Evolutionary conservation across 2,888 invertebrate species (phyloP).

Genomic region (Macaria notata): DNA sequence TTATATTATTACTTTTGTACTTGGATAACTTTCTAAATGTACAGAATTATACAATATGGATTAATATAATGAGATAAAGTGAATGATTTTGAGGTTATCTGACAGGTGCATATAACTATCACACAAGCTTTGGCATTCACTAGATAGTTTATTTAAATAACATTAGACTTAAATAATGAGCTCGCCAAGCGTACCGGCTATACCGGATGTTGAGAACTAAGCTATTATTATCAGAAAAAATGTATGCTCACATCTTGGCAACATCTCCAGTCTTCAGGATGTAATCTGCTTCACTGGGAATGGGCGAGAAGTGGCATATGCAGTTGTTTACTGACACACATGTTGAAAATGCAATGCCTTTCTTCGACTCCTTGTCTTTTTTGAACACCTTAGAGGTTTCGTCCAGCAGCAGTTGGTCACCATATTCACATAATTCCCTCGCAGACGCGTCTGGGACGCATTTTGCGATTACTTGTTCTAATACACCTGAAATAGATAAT

Average conservation of each 20-base stretch:
- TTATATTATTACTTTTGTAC: too few relatives aligned
- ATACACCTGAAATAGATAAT: slow-evolving; percentile 86
- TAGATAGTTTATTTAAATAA: too few relatives aligned
- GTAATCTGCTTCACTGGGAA: slow-evolving; percentile 95
- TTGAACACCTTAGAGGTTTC: slow-evolving; percentile 98
- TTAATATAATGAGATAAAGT: too few relatives aligned
- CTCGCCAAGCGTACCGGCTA: too few relatives aligned
- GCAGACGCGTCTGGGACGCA: slow-evolving; percentile 94
- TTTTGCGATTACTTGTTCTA: slow-evolving; percentile 93
- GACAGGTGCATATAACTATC: too few relatives aligned
- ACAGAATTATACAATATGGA: too few relatives aligned
- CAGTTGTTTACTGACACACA: slow-evolving; percentile 99
- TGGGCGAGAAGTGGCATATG: slow-evolving; percentile 99
- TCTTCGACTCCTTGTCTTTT: slow-evolving; percentile 98
- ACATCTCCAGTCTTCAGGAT: slow-evolving; percentile 95
- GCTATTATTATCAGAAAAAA: too few relatives aligned
- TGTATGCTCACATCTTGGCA: slow-evolving; percentile 93
- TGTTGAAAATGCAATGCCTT: slow-evolving; percentile 99
- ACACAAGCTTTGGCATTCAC: too few relatives aligned
- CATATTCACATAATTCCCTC: slow-evolving; percentile 94
- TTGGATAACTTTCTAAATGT: too few relatives aligned
- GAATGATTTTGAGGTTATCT: too few relatives aligned
- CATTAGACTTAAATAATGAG: too few relatives aligned
- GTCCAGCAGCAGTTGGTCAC: slow-evolving; percentile 93
- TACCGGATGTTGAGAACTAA: too few relatives aligned